Conservation (phyloP, 2,797 vertebrate species). For the Neostethus bicornis region DNA sequence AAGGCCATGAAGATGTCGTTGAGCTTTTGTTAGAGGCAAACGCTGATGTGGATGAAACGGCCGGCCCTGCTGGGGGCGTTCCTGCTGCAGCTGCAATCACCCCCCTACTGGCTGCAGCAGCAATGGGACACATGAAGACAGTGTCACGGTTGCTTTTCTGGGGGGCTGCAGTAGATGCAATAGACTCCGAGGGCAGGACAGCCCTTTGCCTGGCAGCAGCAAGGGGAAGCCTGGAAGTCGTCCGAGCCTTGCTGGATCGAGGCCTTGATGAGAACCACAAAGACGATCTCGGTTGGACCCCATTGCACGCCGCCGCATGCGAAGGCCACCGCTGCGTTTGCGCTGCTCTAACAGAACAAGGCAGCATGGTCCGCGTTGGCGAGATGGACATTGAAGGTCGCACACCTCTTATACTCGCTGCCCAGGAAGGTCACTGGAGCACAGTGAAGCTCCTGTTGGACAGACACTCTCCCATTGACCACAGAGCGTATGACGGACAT, state of each 20-base stretch:
- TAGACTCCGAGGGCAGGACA: conserved; percentile 83
- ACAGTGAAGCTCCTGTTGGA: conserved; percentile 80
- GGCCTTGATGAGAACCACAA: conserved; percentile 86
- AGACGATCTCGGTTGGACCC: conserved; percentile 87
- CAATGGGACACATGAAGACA: conserved; percentile 80
- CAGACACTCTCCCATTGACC: conserved; percentile 78
- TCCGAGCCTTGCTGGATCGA: conserved; percentile 78
- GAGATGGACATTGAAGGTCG: conserved; percentile 83
- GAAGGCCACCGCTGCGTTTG: conserved; percentile 81
- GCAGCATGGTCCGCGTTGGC: conserved; percentile 80
- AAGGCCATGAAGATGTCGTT: conserved; percentile 81
- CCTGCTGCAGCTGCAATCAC: conserved; percentile 72
- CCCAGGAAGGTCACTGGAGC: conserved; percentile 82
- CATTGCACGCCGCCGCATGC: conserved; percentile 83
- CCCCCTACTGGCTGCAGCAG: conserved; percentile 82
- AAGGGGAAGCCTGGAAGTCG: conserved; percentile 78
- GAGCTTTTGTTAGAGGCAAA: conserved; percentile 85
- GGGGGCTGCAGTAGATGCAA: conserved; percentile 83
- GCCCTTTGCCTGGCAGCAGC: conserved; percentile 82
- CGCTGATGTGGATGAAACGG: conserved; percentile 80
- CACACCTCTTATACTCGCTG: conserved; percentile 80
- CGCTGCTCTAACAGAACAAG: conserved; percentile 75
- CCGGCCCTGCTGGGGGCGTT: conserved; percentile 60
- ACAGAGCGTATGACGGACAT: conserved; percentile 80
- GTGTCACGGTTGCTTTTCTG: conserved; percentile 82